Evolutionary conservation across 2,113 vertebrate genomes (phyloP), one percentile per base, ranked within the genome.

Genomic region (Syrrhaptes paradoxus): DNA sequence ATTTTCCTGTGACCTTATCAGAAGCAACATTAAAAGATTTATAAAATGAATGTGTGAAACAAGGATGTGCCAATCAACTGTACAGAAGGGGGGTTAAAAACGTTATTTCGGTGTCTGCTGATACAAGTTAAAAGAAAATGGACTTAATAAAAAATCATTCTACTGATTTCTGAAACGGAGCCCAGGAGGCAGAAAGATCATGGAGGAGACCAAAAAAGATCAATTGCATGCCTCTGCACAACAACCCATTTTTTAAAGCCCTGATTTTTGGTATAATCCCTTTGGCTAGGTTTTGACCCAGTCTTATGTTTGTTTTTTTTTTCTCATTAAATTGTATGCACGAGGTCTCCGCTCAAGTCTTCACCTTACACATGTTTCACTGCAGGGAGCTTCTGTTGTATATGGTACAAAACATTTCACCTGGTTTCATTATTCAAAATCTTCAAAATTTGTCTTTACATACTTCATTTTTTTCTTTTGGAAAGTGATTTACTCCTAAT

Each of bases 91-190:
- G 48, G 85, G 52, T 78, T 78, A 61, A 83, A 95, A 93, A 72
- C 57, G 87, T 77, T 81, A 81, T 90, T 96, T 88, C 76, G 70
- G 49, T 65, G 70, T 74, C 68, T 67, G 52, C 72, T 86, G 79
- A 38, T 88, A 86, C 2, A 13, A 29, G 21, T 68, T 80, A 85
- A 75, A 96, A 85, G 83, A 88, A 94, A 95, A 81, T n/a, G 70
- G 80, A 90, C 83, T 91, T 93, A 74, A 87, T 91, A 85, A 96
- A 94, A 93, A 87, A 94, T 94, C 68, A 57, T 94, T 93, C 52
- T 68, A 63, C 59, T 76, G 85, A 84, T 94, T 97, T 84, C 61
- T 90, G 49, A 92, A 95, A 87, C 1, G 0, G 76, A 96, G 73
- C 87, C 86, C 79, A 86, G n/a, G 57, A 93, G 74, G n/a, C 71